A percentile compares a stretch with the other conserved stretches of the same genome.
These are phyloP conservation scores for Carassius gibelio DNA, from an alignment of 2,113 vertebrate genomes.

Conservation along the genomic window DNA sequence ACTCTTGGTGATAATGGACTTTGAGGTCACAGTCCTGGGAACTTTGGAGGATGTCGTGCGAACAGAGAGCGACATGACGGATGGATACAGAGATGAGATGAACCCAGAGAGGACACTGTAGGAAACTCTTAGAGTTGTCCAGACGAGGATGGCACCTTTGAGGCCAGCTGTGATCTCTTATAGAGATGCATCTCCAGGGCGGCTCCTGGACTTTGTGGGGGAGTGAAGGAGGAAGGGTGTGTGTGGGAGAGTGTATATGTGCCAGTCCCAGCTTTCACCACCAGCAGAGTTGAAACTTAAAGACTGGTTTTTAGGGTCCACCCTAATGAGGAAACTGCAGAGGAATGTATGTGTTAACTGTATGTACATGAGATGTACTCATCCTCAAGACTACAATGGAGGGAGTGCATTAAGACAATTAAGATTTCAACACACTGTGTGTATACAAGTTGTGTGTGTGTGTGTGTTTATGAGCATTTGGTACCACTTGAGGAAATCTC, in stretches of 20 bases:
- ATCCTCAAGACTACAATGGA: conserved; percentile 24
- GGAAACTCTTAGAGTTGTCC: conserved; percentile 29
- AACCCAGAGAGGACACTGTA: conserved; percentile 60
- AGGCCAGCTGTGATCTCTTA: conserved; percentile 59
- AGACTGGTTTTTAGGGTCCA: conserved; percentile 62
- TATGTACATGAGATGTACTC: conserved; percentile 9
- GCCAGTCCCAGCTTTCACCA: conserved; percentile 50
- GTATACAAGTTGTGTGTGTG: neutral
- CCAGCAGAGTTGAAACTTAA: conserved; percentile 62
- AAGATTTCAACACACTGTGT: neutral
- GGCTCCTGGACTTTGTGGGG: conserved; percentile 53
- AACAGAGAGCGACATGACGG: conserved; percentile 50
- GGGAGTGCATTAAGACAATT: neutral
- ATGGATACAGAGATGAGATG: conserved; percentile 53
- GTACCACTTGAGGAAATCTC: neutral
- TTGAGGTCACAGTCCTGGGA: conserved; percentile 16
- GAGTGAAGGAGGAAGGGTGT: conserved; percentile 42
- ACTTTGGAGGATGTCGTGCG: neutral
- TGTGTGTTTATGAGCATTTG: neutral
- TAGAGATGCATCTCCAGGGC: conserved; percentile 72
- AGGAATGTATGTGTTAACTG: conserved; percentile 58
- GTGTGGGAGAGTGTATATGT: neutral
- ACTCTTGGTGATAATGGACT: conserved; percentile 44
- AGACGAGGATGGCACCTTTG: conserved; percentile 53
- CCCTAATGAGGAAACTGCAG: conserved; percentile 68